phyloP scores from a whole-genome alignment of 2,888 invertebrate species.

The Suillia variegata region DNA sequence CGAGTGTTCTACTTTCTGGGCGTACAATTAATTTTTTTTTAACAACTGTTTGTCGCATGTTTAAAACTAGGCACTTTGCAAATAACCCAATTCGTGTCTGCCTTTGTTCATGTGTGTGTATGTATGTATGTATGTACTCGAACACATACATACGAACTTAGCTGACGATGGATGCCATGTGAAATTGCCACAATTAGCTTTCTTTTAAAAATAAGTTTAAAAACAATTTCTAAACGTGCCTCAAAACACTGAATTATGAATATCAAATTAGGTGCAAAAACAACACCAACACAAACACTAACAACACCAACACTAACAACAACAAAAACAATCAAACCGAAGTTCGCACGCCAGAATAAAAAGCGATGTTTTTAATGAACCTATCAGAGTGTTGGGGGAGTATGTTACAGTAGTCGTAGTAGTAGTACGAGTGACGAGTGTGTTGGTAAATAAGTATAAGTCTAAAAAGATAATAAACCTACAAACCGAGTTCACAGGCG shows the following conservation, averaged over 20 bases:
- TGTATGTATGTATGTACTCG: too few relatives aligned
- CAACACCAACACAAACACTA: neutral
- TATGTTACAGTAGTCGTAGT: too few relatives aligned
- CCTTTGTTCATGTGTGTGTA: too few relatives aligned
- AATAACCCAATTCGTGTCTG: constrained; percentile 6
- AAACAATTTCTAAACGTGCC: constrained; percentile 53
- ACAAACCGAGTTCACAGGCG: constrained; percentile 51
- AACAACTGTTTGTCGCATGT: neutral
- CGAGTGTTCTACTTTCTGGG: neutral
- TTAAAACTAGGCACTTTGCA: neutral
- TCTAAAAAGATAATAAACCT: too few relatives aligned
- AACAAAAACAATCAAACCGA: neutral
- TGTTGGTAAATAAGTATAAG: too few relatives aligned
- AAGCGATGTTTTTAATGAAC: constrained; percentile 9
- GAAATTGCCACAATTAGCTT: constrained; percentile 6
- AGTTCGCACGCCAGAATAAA: neutral
- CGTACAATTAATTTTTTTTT: neutral
- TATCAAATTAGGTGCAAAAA: constrained; percentile 46
- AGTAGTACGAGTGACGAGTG: too few relatives aligned
- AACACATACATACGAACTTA: too few relatives aligned
- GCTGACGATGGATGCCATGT: neutral
- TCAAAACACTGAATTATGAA: constrained; percentile 54
- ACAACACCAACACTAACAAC: neutral
- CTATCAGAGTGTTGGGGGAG: constrained; percentile 16
- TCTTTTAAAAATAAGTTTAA: constrained; percentile 33